These are phyloP conservation scores for Stichopus chloronotus DNA, from an alignment of 35 echinoderm and acorn worm species.

Conservation along the genomic window DNA sequence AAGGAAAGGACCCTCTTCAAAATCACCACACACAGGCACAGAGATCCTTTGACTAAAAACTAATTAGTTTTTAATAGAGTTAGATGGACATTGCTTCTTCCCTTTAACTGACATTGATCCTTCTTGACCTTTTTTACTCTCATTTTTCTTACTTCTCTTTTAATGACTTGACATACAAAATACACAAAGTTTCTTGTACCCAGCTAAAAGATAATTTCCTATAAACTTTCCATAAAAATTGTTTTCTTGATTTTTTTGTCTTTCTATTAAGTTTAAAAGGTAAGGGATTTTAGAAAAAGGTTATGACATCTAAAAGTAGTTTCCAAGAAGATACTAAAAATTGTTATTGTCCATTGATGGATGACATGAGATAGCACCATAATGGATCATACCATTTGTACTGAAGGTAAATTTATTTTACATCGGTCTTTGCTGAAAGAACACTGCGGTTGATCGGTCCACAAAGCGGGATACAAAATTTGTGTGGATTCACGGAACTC, in stretches of 20 bases:
- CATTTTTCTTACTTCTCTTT: too few relatives aligned
- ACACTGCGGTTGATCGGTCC: conserved; percentile 25
- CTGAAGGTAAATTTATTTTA: conserved; percentile 38
- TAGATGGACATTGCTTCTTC: too few relatives aligned
- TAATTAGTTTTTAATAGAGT: too few relatives aligned
- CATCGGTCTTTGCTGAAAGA: conserved; percentile 43
- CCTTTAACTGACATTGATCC: too few relatives aligned
- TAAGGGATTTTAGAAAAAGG: neutral
- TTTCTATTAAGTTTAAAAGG: neutral
- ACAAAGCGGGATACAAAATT: neutral
- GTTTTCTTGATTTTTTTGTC: neutral
- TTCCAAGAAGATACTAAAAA: conserved; percentile 4
- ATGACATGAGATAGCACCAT: conserved; percentile 54
- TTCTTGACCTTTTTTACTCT: too few relatives aligned
- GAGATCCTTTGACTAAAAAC: too few relatives aligned
- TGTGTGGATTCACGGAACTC: neutral
- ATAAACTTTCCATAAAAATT: neutral
- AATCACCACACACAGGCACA: too few relatives aligned
- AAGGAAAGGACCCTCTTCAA: too few relatives aligned
- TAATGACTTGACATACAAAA: neutral
- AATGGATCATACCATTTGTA: conserved; percentile 57
- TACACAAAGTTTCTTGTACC: neutral
- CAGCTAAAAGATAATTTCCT: neutral
- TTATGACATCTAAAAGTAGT: conserved; percentile 47
- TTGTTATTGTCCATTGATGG: conserved; percentile 51